These are phyloP conservation scores for Callosobruchus maculatus DNA, from an alignment of 2,888 invertebrate genomes.

Conservation along the genomic window DNA sequence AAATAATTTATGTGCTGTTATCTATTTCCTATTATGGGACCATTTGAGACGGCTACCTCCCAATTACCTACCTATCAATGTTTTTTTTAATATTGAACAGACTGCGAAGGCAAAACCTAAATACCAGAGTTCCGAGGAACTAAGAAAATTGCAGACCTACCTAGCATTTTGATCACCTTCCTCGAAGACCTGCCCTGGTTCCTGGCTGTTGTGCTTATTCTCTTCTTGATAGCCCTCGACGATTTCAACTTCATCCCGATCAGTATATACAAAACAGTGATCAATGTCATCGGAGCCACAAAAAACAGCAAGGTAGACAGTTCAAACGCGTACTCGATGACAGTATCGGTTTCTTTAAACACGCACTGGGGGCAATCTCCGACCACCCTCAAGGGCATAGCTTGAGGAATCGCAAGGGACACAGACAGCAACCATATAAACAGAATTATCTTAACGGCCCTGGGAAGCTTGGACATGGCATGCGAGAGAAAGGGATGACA, in stretches of 20 bases:
- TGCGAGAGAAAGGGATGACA: conserved; percentile 69
- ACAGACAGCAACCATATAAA: conserved; percentile 78
- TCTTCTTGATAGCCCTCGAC: conserved; percentile 38
- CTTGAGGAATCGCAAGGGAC: conserved; percentile 71
- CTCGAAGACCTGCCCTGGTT: conserved; percentile 42
- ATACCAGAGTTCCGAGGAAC: too few relatives aligned
- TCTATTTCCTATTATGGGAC: too few relatives aligned
- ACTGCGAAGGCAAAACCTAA: too few relatives aligned
- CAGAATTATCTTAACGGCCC: conserved; percentile 78
- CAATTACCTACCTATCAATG: too few relatives aligned
- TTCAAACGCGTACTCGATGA: conserved; percentile 68
- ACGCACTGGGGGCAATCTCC: conserved; percentile 39
- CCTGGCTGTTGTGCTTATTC: conserved; percentile 31
- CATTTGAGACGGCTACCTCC: too few relatives aligned
- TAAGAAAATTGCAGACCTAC: too few relatives aligned
- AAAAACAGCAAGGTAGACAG: conserved; percentile 81
- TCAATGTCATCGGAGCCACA: conserved; percentile 81
- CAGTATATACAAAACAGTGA: conserved; percentile 75
- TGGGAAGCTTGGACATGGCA: conserved; percentile 81
- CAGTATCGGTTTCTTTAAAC: conserved; percentile 24
- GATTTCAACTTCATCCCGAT: conserved; percentile 72
- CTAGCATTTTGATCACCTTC: conserved; percentile 58
- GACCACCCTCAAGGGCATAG: conserved; percentile 51
- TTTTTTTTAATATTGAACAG: too few relatives aligned
- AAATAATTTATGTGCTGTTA: too few relatives aligned